These are phyloP conservation scores for Rugalucina vietnamica DNA, from an alignment of 2,888 invertebrate genomes.

Conservation along the genomic window DNA sequence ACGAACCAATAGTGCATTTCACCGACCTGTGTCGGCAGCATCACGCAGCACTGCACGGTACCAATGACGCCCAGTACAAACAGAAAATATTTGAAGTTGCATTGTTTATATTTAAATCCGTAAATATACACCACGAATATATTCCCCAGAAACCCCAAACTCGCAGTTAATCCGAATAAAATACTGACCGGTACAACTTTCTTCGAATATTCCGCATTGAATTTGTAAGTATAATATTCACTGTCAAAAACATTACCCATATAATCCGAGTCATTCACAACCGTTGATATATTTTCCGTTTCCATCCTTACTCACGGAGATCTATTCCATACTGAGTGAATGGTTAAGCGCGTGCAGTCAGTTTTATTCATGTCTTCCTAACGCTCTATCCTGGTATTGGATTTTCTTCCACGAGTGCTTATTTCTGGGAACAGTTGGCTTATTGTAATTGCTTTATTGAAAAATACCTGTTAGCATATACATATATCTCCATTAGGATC, in stretches of 20 bases:
- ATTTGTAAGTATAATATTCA: constrained; percentile 12
- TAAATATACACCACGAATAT: constrained; percentile 56
- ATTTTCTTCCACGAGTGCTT: too few species aligned
- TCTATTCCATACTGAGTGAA: neutral
- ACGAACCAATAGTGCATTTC: constrained; percentile 64
- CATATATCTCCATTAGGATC: too few species aligned
- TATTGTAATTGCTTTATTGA: too few species aligned
- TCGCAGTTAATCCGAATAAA: constrained; percentile 55
- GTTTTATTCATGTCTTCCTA: too few species aligned
- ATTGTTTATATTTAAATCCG: constrained; percentile 56
- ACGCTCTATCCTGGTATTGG: too few species aligned
- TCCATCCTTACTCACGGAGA: neutral
- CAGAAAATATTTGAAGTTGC: constrained; percentile 63
- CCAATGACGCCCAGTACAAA: constrained; percentile 59
- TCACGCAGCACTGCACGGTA: constrained; percentile 52
- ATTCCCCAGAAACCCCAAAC: constrained; percentile 52
- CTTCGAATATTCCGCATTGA: constrained; percentile 41
- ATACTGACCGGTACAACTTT: constrained; percentile 54
- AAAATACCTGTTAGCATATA: too few species aligned
- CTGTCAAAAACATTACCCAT: constrained; percentile 8
- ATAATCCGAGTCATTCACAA: neutral
- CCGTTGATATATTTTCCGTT: neutral
- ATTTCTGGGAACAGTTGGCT: too few species aligned
- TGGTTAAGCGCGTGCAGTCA: neutral
- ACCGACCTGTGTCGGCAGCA: constrained; percentile 60